phyloP scores from a whole-genome alignment of 2,113 vertebrate genomes.

The Haemorhous mexicanus region DNA sequence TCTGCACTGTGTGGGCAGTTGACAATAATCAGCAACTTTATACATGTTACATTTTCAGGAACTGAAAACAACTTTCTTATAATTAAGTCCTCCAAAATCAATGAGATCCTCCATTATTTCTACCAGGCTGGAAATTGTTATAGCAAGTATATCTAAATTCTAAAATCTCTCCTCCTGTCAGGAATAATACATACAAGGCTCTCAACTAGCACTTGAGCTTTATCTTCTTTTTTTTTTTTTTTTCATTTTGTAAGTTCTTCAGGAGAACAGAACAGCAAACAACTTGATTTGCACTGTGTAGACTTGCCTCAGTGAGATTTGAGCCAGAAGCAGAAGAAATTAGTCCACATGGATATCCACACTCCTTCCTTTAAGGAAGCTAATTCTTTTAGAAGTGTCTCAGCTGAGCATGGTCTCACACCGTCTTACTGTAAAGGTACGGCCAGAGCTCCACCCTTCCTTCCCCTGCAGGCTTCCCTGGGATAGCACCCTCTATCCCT shows the following conservation, averaged over 20 bases:
- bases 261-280: not conserved
- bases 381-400: not conserved
- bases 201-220: not conserved
- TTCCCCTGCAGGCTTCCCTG: not conserved
- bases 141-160: not conserved
- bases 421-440: not conserved
- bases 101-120: not conserved
- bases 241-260: not conserved
- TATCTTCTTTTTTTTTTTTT: not conserved
- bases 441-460: not conserved
- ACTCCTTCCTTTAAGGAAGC: not conserved
- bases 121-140: not conserved
- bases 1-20: fast-evolving
- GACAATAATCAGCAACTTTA: not conserved
- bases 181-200: not conserved
- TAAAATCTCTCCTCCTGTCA: not conserved
- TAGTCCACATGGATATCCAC: not conserved
- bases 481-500: not conserved
- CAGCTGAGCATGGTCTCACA: fast-evolving
- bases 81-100: not conserved
- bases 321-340: not conserved
- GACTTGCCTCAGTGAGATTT: not conserved
- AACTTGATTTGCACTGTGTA: not conserved
- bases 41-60: not conserved
- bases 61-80: not conserved